Evolutionary conservation across 2,888 invertebrate species (phyloP).

Genomic region (Incurvaria masculella): DNA sequence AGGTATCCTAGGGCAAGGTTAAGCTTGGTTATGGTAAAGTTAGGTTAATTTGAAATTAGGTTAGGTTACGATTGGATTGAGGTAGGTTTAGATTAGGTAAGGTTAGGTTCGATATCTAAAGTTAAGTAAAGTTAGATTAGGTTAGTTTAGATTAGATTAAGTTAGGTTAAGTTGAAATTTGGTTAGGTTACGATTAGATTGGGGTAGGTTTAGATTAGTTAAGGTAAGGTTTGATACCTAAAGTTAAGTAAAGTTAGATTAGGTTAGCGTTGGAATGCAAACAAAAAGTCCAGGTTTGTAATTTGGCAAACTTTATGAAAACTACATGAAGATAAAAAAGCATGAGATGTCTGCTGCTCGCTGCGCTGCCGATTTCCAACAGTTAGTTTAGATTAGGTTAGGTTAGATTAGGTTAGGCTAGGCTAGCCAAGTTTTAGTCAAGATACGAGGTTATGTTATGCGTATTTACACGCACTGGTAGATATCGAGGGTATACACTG

Average conservation of each 20-base stretch:
- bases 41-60: slow-evolving; percentile 11
- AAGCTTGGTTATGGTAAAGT: slow-evolving; percentile 11
- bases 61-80: slow-evolving; percentile 12
- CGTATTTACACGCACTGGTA: no score
- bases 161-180: slow-evolving; percentile 7
- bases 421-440: slow-evolving; percentile 12
- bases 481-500: no score
- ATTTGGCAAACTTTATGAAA: no score
- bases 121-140: slow-evolving; percentile 4
- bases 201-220: slow-evolving; percentile 7
- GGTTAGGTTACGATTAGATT: slow-evolving; percentile 9
- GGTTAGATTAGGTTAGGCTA: slow-evolving; percentile 13
- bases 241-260: slow-evolving; percentile 9
- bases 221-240: slow-evolving; percentile 6
- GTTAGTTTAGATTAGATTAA: slow-evolving; percentile 8
- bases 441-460: no score
- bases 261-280: slow-evolving; percentile 13
- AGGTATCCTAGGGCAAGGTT: slow-evolving; percentile 11
- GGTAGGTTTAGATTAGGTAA: slow-evolving; percentile 11
- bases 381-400: slow-evolving; percentile 13
- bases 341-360: slow-evolving; percentile 12
- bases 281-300: no score
- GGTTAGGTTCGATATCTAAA: slow-evolving; percentile 10
- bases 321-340: slow-evolving; percentile 11
- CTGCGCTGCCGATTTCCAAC: neutral